These are phyloP conservation scores for Leptocoma aspasia DNA, from an alignment of 2,113 vertebrate species.

Conservation along the genomic window DNA sequence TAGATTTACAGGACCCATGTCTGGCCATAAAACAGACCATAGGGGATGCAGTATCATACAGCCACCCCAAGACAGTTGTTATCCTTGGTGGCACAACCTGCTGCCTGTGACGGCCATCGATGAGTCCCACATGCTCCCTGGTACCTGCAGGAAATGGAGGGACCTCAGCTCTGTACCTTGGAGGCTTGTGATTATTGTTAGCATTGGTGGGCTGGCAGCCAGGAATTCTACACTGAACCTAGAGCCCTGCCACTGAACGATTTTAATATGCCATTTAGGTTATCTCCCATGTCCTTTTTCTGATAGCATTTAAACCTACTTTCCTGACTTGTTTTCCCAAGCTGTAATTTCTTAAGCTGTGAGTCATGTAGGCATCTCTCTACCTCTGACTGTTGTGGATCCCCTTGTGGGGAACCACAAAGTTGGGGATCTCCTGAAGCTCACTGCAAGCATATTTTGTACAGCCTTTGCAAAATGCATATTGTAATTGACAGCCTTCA, in stretches of 20 bases:
- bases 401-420: not conserved
- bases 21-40: not conserved
- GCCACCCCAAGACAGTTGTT: no score
- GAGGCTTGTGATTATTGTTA: not conserved
- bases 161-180: not conserved
- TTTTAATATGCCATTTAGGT: not conserved
- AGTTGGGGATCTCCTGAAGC: not conserved
- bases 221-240: not conserved
- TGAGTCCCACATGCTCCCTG: accelerated
- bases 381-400: not conserved
- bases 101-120: not conserved
- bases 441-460: not conserved
- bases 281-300: not conserved
- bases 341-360: not conserved
- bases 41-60: not conserved
- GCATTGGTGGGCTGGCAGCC: not conserved
- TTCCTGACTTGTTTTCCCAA: not conserved
- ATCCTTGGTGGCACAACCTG: not conserved
- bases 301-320: not conserved
- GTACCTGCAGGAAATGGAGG: not conserved
- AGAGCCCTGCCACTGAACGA: not conserved
- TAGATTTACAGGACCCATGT: not conserved
- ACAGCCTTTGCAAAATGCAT: not conserved
- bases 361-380: not conserved
- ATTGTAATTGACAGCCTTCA: not conserved